Percentiles rank a stretch among this genome's conserved stretches.
Conservation (phyloP, 2,888 invertebrate species). For the Chloromyia formosa region DNA sequence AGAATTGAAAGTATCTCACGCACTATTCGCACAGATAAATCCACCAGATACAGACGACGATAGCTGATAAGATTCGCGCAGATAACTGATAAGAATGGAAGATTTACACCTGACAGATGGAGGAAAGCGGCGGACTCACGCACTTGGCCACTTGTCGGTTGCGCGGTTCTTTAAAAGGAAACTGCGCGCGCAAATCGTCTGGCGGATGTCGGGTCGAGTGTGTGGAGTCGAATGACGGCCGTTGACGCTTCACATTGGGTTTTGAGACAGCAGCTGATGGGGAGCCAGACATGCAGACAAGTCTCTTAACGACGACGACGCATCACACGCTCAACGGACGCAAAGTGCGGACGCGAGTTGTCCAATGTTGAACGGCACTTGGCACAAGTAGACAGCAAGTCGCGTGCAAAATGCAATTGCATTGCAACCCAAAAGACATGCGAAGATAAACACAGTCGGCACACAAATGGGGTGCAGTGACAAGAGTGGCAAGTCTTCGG, state of each 20-base stretch:
- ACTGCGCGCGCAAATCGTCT: slow-evolving; percentile 35
- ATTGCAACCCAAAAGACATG: slow-evolving; percentile 11
- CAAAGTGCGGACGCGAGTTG: no score
- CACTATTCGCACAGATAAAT: neutral
- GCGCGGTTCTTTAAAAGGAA: neutral
- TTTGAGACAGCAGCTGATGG: slow-evolving; percentile 19
- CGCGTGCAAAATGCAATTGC: neutral
- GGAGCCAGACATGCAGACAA: neutral
- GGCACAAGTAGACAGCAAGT: slow-evolving; percentile 24
- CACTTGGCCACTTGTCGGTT: no score
- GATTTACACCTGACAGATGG: no score
- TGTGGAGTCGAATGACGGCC: neutral
- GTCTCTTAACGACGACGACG: no score
- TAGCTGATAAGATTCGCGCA: slow-evolving; percentile 11
- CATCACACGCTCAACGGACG: no score
- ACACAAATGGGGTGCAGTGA: neutral
- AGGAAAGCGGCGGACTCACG: no score
- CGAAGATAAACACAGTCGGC: neutral
- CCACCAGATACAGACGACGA: neutral
- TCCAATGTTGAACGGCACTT: slow-evolving; percentile 26
- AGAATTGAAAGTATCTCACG: neutral
- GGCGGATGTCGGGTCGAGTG: neutral
- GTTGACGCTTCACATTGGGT: slow-evolving; percentile 7
- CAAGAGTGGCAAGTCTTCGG: neutral
- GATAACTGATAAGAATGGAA: neutral